These are phyloP conservation scores for Anthoscopus minutus DNA, from an alignment of 2,113 vertebrate species.

Conservation along the genomic window DNA sequence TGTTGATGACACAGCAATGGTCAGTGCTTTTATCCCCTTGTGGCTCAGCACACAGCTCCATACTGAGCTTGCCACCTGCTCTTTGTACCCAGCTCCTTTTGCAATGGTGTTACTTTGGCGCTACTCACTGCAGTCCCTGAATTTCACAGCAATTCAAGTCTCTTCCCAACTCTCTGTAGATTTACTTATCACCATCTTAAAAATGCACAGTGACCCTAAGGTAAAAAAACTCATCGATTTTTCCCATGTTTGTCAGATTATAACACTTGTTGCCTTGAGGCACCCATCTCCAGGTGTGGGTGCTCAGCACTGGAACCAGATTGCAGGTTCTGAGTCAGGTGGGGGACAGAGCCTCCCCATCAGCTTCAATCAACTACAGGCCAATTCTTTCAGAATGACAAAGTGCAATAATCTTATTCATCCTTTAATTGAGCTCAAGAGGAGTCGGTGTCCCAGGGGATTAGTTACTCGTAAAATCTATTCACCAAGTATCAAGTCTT, in stretches of 20 bases:
- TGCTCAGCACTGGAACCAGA: neutral
- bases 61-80: neutral
- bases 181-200: neutral
- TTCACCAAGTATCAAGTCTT: neutral
- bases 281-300: neutral
- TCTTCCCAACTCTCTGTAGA: neutral
- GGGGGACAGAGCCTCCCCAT: neutral
- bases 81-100: neutral
- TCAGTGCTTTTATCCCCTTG: neutral
- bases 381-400: neutral
- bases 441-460: neutral
- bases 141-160: neutral
- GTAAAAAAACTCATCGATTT: neutral
- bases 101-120: neutral
- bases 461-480: neutral
- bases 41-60: neutral
- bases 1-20: neutral
- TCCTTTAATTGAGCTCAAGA: slow-evolving; percentile 4
- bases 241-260: neutral
- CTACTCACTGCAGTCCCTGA: neutral
- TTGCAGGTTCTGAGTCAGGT: neutral
- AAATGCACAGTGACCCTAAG: neutral
- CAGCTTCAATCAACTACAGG: neutral
- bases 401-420: neutral
- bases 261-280: neutral